A percentile compares a stretch with the other conserved stretches of the same genome.
Conservation (phyloP, 2,797 vertebrate genomes). For the Taeniopygia guttata region DNA sequence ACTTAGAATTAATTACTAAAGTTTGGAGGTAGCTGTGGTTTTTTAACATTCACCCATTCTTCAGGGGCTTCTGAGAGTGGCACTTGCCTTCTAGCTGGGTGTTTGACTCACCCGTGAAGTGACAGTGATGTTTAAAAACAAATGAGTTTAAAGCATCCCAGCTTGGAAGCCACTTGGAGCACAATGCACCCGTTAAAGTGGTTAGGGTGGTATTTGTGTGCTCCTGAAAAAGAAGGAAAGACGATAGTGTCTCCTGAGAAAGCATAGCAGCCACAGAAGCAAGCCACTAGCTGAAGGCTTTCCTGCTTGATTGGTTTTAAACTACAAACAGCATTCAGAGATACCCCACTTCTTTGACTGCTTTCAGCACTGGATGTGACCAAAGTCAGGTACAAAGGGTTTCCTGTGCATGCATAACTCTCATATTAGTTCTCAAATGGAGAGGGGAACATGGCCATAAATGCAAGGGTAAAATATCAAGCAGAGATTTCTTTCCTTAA, state of each 20-base stretch:
- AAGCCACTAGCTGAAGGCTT: neutral
- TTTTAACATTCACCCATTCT: neutral
- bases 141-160: neutral
- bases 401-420: neutral
- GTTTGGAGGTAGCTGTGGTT: neutral
- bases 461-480: neutral
- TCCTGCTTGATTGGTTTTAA: neutral
- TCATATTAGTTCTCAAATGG: neutral
- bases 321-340: neutral
- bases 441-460: neutral
- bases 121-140: neutral
- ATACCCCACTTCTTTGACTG: neutral
- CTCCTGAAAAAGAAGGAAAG: neutral
- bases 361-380: slow-evolving; percentile 4
- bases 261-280: neutral
- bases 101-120: neutral
- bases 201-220: neutral
- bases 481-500: slow-evolving; percentile 53
- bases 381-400: neutral
- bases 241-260: neutral
- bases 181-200: neutral
- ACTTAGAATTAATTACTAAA: neutral
- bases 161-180: neutral
- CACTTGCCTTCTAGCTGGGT: neutral
- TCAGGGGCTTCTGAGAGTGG: neutral